Percentiles rank a stretch among this genome's conserved stretches.
These are phyloP conservation scores for Schizotus pectinicornis DNA, from an alignment of 2,888 invertebrate genomes.

Conservation along the genomic window DNA sequence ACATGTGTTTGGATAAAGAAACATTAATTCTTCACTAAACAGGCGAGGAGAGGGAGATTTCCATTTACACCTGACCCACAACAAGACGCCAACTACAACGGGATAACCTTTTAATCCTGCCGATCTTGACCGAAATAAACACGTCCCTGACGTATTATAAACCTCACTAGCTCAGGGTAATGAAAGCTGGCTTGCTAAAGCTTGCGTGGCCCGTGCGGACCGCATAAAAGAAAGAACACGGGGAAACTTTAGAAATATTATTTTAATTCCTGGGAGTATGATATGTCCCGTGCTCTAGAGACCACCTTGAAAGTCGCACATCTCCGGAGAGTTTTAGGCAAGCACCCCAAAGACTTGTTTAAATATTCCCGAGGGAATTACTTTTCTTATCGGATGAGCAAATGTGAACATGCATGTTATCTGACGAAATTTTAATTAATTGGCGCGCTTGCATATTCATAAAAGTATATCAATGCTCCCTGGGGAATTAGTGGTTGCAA, in stretches of 20 bases:
- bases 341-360: slow-evolving; percentile 56
- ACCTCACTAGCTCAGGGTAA: background rate
- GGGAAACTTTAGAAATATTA: slow-evolving; percentile 43
- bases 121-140: too few species aligned
- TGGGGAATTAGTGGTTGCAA: slow-evolving; percentile 38
- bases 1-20: slow-evolving; percentile 57
- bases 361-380: slow-evolving; percentile 57
- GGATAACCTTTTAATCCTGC: too few species aligned
- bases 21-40: slow-evolving; percentile 42
- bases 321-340: slow-evolving; percentile 50
- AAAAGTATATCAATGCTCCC: slow-evolving; percentile 53
- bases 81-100: background rate
- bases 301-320: slow-evolving; percentile 44
- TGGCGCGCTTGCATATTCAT: slow-evolving; percentile 53
- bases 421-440: slow-evolving; percentile 50
- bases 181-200: slow-evolving; percentile 1
- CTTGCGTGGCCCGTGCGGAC: background rate
- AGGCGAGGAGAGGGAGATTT: slow-evolving; percentile 19
- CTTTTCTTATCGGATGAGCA: slow-evolving; percentile 50
- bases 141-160: too few species aligned
- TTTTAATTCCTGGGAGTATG: slow-evolving; percentile 52
- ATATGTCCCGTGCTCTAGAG: slow-evolving; percentile 44
- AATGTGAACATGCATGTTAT: slow-evolving; percentile 40
- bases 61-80: slow-evolving; percentile 9
- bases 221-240: background rate